phyloP scores from a whole-genome alignment of 2,888 invertebrate species.

The Metopia argyrocephala region DNA sequence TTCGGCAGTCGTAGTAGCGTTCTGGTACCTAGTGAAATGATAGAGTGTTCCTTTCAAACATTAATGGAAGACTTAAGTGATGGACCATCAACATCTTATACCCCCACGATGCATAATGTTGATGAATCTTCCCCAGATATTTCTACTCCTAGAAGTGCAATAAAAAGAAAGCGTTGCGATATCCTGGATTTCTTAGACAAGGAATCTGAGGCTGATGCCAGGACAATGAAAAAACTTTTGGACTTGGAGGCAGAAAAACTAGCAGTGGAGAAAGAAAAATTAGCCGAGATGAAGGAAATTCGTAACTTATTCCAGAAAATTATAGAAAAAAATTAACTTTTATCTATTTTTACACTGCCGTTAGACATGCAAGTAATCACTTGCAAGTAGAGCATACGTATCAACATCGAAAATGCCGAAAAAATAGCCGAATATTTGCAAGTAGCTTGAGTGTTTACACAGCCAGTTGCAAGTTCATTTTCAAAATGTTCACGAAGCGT shows the following conservation, averaged over 20 bases:
- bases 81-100: slow-evolving; percentile 4
- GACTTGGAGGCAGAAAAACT: slow-evolving; percentile 31
- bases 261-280: not conserved
- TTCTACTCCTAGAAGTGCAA: not conserved
- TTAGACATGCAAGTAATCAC: too few relatives aligned
- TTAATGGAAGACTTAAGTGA: slow-evolving; percentile 18
- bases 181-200: not conserved
- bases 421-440: too few relatives aligned
- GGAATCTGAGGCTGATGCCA: slow-evolving; percentile 24
- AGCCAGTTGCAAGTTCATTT: too few relatives aligned
- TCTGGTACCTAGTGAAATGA: slow-evolving; percentile 21
- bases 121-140: not conserved
- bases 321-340: not conserved
- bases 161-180: not conserved
- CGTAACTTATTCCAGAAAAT: slow-evolving; percentile 15
- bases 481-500: too few relatives aligned
- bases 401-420: too few relatives aligned
- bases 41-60: slow-evolving; percentile 22
- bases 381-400: too few relatives aligned
- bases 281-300: slow-evolving; percentile 28
- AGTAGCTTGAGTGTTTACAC: too few relatives aligned
- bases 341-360: not conserved
- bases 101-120: not conserved
- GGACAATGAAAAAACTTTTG: slow-evolving; percentile 28
- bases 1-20: slow-evolving; percentile 33